phyloP scores from a whole-genome alignment of 1,140 invertebrate genomes.

The Drosophila teissieri region DNA sequence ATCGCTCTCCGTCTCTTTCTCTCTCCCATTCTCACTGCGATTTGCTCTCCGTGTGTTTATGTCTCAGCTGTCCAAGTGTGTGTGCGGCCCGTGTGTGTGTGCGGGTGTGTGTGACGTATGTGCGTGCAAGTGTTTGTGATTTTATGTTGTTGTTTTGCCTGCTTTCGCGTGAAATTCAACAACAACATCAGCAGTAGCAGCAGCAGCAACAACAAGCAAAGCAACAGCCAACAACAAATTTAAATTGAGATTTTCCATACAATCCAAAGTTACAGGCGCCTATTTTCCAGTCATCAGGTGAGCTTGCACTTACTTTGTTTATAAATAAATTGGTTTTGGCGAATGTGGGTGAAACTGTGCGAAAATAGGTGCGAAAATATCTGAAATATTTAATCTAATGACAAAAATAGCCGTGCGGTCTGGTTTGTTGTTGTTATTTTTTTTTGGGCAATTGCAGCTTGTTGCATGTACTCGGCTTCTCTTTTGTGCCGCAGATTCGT shows the following conservation, averaged over 20 bases:
- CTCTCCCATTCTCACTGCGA: constrained; percentile 3
- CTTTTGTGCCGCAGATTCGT: constrained; percentile 52
- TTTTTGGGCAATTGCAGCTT: constrained; percentile 51
- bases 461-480: constrained; percentile 66
- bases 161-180: constrained; percentile 50
- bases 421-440: constrained; percentile 16
- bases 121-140: constrained; percentile 61
- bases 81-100: constrained; percentile 18
- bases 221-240: constrained; percentile 12
- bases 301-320: constrained; percentile 20
- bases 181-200: constrained; percentile 22
- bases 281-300: constrained; percentile 35
- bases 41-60: constrained; percentile 41
- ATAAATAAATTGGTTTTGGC: constrained; percentile 25
- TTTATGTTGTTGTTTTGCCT: constrained; percentile 64
- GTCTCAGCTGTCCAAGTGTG: constrained; percentile 32
- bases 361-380: constrained; percentile 62
- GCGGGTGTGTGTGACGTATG: constrained; percentile 23
- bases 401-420: constrained; percentile 58
- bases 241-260: constrained; percentile 27
- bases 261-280: constrained; percentile 6
- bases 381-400: constrained; percentile 68
- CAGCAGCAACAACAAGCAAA: constrained; percentile 21
- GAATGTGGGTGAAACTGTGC: constrained; percentile 44
- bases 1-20: constrained; percentile 18